Base-by-base conservation (phyloP, 2,797 vertebrate genomes). In the Yasuhikotakia modesta region DNA sequence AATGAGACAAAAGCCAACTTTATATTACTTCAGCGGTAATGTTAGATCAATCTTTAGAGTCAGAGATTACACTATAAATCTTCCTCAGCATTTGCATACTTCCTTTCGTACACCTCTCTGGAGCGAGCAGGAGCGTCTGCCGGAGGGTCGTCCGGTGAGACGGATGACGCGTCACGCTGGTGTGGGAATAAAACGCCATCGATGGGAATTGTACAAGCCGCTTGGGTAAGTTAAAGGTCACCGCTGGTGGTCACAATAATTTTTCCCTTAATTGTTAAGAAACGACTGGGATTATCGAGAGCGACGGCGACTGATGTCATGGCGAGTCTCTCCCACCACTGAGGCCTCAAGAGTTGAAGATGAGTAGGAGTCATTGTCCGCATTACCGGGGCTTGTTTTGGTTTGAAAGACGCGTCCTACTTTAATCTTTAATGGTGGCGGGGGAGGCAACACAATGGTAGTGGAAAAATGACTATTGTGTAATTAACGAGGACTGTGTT, bases 401-500 rank as follows among this genome's bases (percentile, higher is more conserved):
- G 79, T 87, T 93, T 92, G 93, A 93, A 93, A 92, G 92, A 92
- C 90, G 86, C 88, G 90, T 91, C 85, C 90, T 90, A 87, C 89
- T 92, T 91, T 92, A 88, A 92, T 93, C 90, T n/a, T n/a, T n/a
- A n/a, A n/a, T 83, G 3, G 13, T 81, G 77, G 58, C 65, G 48
- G 70, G 83, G 83, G 89, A 84, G 86, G 85, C 79, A 19, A 77
- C 78, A 79, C 53, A 83, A 78, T 70, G 85, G 70, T 82, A 77
- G 78, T 70, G 77, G 82, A 85, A 81, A 89, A 89, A 90, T 91
- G 89, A 92, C 89, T 89, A 91, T 92, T 91, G 90, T 93, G 90
- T 92, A 92, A 94, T 93, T 93, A 93, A 93, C 91, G 91, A 92
- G 91, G 87, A 92, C 90, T 88, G 87, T 86, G 89, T 92, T 92